These are phyloP conservation scores for Dinoponera quadriceps DNA, from an alignment of 1,140 invertebrate species.

Conservation along the genomic window DNA sequence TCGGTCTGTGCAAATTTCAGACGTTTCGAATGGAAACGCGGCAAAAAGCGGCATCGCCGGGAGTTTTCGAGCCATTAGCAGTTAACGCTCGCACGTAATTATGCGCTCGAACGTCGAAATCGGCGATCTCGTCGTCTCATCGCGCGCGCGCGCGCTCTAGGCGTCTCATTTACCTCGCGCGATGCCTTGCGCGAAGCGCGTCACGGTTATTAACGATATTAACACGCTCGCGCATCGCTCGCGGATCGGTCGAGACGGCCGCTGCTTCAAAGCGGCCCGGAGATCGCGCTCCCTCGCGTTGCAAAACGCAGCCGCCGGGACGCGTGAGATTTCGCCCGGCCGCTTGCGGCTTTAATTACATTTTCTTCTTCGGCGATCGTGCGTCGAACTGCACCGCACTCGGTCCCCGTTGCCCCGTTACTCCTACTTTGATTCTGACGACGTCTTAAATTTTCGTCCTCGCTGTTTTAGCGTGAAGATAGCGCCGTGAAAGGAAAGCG, in stretches of 20 bases:
- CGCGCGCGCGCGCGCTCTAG: not conserved
- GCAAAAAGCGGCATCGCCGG: not conserved
- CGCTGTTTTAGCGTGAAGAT: too few species aligned
- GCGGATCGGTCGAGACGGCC: constrained; percentile 5
- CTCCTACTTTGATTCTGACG: too few species aligned
- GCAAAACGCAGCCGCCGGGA: constrained; percentile 34
- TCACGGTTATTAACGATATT: constrained; percentile 54
- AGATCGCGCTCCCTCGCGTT: constrained; percentile 45
- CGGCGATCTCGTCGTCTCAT: constrained; percentile 27
- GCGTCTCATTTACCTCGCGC: constrained; percentile 36
- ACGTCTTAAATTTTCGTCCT: too few species aligned
- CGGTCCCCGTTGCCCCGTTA: not conserved
- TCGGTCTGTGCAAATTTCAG: too few species aligned
- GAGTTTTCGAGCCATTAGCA: constrained; percentile 32
- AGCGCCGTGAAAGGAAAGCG: too few species aligned
- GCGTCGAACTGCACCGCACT: not conserved
- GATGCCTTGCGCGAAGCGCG: constrained; percentile 32
- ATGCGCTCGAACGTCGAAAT: constrained; percentile 38
- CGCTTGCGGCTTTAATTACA: constrained; percentile 45
- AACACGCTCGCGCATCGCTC: constrained; percentile 24
- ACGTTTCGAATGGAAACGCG: too few species aligned
- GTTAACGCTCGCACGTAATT: constrained; percentile 44
- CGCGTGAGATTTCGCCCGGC: constrained; percentile 45
- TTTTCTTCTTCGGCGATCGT: constrained; percentile 3
- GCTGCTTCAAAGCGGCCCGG: constrained; percentile 18